Evolutionary conservation across 2,113 vertebrate species (phyloP).

Genomic region (Sisor rabdophorus): DNA sequence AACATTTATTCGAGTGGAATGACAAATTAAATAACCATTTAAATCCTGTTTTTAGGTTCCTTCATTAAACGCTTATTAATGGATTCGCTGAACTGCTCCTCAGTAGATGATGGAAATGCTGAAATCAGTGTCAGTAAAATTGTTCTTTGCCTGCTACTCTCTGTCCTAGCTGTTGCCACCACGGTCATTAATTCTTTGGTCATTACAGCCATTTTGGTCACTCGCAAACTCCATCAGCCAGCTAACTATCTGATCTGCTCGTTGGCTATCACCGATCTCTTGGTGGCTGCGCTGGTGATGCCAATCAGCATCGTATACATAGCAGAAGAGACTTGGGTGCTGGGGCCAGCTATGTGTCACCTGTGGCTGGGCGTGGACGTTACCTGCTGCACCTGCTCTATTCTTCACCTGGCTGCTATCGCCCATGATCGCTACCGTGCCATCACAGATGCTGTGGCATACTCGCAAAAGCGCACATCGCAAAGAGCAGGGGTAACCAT

Average conservation of each 20-base stretch:
- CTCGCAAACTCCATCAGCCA: conserved; percentile 79
- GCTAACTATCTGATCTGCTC: conserved; percentile 85
- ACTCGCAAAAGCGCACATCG: conserved; percentile 78
- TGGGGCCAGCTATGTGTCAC: conserved; percentile 78
- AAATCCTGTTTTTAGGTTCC: conserved; percentile 4
- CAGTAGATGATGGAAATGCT: conserved; percentile 4
- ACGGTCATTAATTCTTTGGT: conserved; percentile 81
- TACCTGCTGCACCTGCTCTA: conserved; percentile 82
- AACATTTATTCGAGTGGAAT: background rate
- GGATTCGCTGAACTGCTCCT: conserved; percentile 36
- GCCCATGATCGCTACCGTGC: conserved; percentile 81
- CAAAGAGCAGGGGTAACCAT: conserved; percentile 78
- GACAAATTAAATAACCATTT: background rate
- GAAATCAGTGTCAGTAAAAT: conserved; percentile 60
- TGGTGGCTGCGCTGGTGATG: conserved; percentile 83
- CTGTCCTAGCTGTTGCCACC: conserved; percentile 76
- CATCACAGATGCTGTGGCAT: conserved; percentile 82
- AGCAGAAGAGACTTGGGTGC: conserved; percentile 78
- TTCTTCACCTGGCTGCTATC: conserved; percentile 80
- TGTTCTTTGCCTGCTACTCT: conserved; percentile 75
- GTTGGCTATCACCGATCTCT: conserved; percentile 83
- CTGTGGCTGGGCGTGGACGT: conserved; percentile 83
- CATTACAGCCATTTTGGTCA: conserved; percentile 81
- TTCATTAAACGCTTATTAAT: conserved; percentile 8
- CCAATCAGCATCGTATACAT: conserved; percentile 84